These are phyloP conservation scores for Agriopis aurantiaria DNA, from an alignment of 2,888 invertebrate genomes.

Conservation along the genomic window DNA sequence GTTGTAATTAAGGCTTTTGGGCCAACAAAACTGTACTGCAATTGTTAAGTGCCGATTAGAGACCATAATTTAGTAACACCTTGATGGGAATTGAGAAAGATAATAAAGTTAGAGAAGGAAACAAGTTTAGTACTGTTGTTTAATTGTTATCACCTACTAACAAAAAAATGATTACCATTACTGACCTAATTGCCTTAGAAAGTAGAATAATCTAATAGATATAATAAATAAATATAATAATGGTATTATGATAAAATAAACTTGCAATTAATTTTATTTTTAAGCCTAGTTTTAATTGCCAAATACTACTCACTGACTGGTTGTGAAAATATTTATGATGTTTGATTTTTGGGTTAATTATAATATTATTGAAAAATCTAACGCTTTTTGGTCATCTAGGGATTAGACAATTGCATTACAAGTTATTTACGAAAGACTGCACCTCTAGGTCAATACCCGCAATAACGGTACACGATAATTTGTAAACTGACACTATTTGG, in stretches of 20 bases:
- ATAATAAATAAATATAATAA: no score
- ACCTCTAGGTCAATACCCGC: slow-evolving; percentile 31
- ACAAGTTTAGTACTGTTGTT: slow-evolving; percentile 7
- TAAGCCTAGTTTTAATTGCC: background rate
- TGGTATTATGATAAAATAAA: background rate
- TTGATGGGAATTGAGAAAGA: slow-evolving; percentile 34
- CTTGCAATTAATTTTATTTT: no score
- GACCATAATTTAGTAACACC: slow-evolving; percentile 45
- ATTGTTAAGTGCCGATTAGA: slow-evolving; percentile 45
- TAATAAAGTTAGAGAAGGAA: slow-evolving; percentile 15
- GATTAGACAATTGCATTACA: slow-evolving; percentile 12
- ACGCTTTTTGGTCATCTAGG: background rate
- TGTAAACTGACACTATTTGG: slow-evolving; percentile 51
- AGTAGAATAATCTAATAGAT: background rate
- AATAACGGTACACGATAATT: slow-evolving; percentile 47
- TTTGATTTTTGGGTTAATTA: background rate
- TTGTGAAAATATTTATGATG: background rate
- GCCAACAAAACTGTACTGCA: slow-evolving; percentile 56
- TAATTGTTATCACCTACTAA: slow-evolving; percentile 22
- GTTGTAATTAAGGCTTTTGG: slow-evolving; percentile 67
- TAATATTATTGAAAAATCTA: no score
- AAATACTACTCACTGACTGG: background rate
- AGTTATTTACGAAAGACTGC: slow-evolving; percentile 29
- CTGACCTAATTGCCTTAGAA: slow-evolving; percentile 6
- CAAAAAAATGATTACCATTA: slow-evolving; percentile 1